These are phyloP conservation scores for Terrapene triunguis DNA, from an alignment of 2,113 vertebrate species.

Conservation along the genomic window DNA sequence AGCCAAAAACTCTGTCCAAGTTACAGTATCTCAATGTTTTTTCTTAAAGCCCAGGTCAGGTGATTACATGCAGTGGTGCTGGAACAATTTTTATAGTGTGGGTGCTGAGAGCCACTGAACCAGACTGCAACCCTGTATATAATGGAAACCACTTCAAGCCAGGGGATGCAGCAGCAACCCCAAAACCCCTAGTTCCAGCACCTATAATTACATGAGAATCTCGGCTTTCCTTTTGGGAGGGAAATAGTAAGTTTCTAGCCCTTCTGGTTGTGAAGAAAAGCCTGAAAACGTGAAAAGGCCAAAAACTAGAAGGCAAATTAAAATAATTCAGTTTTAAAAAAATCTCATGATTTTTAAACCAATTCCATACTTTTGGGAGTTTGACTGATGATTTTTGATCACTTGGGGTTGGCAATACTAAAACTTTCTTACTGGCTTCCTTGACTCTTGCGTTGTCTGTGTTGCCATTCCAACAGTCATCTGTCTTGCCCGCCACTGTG, in stretches of 20 bases:
- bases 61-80: background rate
- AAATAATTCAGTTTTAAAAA: background rate
- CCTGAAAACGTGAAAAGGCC: background rate
- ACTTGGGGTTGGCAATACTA: background rate
- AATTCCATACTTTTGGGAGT: background rate
- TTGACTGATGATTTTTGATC: background rate
- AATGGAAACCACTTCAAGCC: no score
- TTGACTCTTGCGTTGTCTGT: fast-evolving
- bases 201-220: background rate
- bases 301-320: background rate
- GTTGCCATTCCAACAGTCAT: background rate
- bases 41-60: background rate
- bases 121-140: no score
- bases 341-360: background rate
- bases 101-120: no score
- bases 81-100: background rate
- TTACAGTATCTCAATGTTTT: background rate
- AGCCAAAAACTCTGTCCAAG: background rate
- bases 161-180: no score
- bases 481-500: background rate
- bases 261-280: background rate
- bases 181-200: no score
- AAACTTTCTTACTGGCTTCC: background rate
- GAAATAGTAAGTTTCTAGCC: no score
- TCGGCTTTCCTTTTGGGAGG: background rate